Evolutionary conservation across 2,797 vertebrate species (phyloP), one percentile per base, ranked within the genome.

Genomic region (Cottoperca gobio): DNA sequence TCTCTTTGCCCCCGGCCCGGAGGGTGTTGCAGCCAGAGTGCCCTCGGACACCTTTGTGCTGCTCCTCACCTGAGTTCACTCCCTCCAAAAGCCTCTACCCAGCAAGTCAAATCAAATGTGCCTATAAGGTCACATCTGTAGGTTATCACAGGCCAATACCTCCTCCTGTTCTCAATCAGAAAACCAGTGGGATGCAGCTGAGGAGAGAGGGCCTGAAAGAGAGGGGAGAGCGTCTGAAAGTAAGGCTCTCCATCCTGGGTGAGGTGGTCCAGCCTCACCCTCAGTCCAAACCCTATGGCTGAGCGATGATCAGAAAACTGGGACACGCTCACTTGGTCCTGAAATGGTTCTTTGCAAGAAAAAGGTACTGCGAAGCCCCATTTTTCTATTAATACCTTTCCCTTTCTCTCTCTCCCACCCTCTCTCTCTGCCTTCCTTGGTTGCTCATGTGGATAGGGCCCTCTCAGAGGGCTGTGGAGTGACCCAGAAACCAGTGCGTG

Each of bases 331-430:
- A 90, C 92, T 93, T 88, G 93, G 90, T 94, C 84, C 80, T 92
- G 89, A 92, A 95, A 94, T 89, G 91, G 92, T 94, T 94, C 90
- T 93, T 94, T 93, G 91, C 87, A 43, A 91, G 92, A 93, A 93
- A n/a, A 95, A 95, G 94, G 94, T 95, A 93, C 93, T 83, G 93
- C 91, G 77, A 93, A 95, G 95, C 94, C 95, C 95, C 94, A 95
- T 95, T 95, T 95, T 94, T 95, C 94, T 95, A 95, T 95, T 95
- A 95, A 95, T 95, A 95, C 94, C 89, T 92, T 88, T 69, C 74
- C 76, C 89, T 84, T 76, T 69, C 85, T 66, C 82, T 64, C 76
- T 72, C 58, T 54, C 68, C 48, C 62, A 40, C 55, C 24, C 67
- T 43, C 85, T 76, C 86, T 82, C 84, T 74, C 87, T 68, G 78